A percentile compares a stretch with the other conserved stretches of the same genome.
phyloP scores from a whole-genome alignment of 2,113 vertebrate species.

The Prunella fulvescens region DNA sequence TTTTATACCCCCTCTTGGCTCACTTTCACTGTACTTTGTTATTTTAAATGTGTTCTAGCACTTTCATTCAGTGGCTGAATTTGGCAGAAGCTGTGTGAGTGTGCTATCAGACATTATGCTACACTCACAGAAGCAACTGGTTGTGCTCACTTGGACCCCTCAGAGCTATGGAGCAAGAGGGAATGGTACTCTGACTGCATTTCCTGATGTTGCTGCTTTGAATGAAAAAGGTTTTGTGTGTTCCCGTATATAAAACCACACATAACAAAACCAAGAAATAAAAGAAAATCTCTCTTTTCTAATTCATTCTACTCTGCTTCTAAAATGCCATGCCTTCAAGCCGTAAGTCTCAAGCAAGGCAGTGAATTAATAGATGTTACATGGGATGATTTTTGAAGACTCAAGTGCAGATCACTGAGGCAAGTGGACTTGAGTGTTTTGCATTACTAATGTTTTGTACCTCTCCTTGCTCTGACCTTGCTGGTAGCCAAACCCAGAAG shows the following conservation, averaged over 20 bases:
- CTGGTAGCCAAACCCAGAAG: not conserved
- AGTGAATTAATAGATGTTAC: not conserved
- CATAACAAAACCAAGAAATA: not conserved
- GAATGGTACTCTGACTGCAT: not conserved
- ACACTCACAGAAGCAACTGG: not conserved
- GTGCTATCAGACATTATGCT: not conserved
- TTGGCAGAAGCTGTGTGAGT: not conserved
- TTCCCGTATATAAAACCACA: not conserved
- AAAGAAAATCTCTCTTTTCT: not conserved
- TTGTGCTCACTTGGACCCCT: not conserved
- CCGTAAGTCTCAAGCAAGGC: not conserved
- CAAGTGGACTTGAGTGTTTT: not conserved
- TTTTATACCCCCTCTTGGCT: not conserved
- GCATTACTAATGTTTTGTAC: not conserved
- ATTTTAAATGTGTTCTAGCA: not conserved
- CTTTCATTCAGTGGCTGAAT: not conserved
- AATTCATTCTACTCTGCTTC: not conserved
- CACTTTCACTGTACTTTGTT: not conserved
- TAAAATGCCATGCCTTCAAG: not conserved
- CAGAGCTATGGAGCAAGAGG: not conserved
- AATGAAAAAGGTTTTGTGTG: not conserved
- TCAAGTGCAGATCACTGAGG: not conserved
- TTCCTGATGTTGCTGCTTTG: not conserved
- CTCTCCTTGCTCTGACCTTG: not conserved
- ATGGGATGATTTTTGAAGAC: not conserved